Evolutionary conservation across 2,888 invertebrate genomes (phyloP), one percentile per base, ranked within the genome.

Genomic region (Mimas tiliae): DNA sequence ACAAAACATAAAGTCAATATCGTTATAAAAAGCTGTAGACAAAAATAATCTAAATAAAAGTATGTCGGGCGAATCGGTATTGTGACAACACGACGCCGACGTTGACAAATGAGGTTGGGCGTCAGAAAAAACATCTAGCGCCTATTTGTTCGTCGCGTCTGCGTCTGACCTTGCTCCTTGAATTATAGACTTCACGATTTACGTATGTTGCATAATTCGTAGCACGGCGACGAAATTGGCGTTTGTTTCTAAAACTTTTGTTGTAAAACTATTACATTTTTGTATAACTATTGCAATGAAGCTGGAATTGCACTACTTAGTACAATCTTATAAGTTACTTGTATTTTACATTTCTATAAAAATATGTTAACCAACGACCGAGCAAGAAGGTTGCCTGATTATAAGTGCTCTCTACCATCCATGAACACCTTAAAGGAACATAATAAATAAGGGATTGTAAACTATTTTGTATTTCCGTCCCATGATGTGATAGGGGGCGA

Each of bases 71-170:
- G 62, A 45, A 33, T 62, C 62, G 52, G 62, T 48, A 50, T 63
- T 62, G 55, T 64, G 64, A 63, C 65, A 68, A 65, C 52, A 50
- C 14, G 12, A 45, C 16, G 12, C 21, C 55, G 69, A 69, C 69
- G 64, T 65, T 69, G 69, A 69, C 58, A 65, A 69, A 69, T 65
- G 67, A 63, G 65, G 19, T 11, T 42, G 47, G 34, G 51, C 51
- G 14, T 34, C 42, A 42, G 64, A 48, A 62, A 64, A 66, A 66
- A 65, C 51, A 51, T 52, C 51, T 19, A 47, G 38, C 63, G 53
- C 42, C 64, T 51, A 62, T 67, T 69, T 69, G 21, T 65, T 65
- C 62, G 53, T 38, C n/a, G 64, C 16, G 62, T 62, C 47, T 38
- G 38, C 52, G 16, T 2, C 38, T 62, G 65, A 53, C 48, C 65